Evolutionary conservation across 2,888 invertebrate genomes (phyloP), one percentile per base, ranked within the genome.

Genomic region (Leptarthrus brevirostris): DNA sequence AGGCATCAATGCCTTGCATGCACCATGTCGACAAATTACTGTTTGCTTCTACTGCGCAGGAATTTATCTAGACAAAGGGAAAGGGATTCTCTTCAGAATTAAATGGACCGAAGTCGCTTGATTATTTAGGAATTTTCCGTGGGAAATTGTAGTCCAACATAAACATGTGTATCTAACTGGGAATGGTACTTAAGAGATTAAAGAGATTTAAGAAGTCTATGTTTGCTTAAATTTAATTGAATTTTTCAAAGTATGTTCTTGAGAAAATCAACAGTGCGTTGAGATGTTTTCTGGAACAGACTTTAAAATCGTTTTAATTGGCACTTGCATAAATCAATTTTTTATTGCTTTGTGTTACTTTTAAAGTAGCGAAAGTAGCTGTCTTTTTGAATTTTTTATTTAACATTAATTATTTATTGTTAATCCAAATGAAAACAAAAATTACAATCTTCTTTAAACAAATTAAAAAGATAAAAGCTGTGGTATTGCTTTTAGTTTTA

Each of bases 91-190:
- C 52, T 61, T 49, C 64, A 18, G 64, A 58, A 54, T 73, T 74
- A 70, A 74, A 74, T 72, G 64, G 72, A 72, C 54, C 34, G 70
- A 14, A 74, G 71, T 74, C 71, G 49, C 70, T 74, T 66, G 72
- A 74, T 74, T 66, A 72, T 75, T 64, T 75, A 47, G 70, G 75
- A 72, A 75, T 73, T 75, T 75, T 75, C 75, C 75, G 75, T 75
- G 75, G 73, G 69, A 75, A 75, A 73, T 58, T 49, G 40, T 47
- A 56, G 26, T 69, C 18, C 34, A 34, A 20, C 52, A 44, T 52
- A 69, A 69, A 49, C 69, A 34, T 69, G 69, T 30, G 52, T 49
- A 26, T 52, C 69, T 52, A 52, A 10, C n/a, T 14, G 52, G 18
- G 30, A 30, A 49, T 26, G 30, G 16, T 69, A 49, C 66, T 66